These are phyloP conservation scores for Sander lucioperca DNA, from an alignment of 2,113 vertebrate genomes.

Conservation along the genomic window DNA sequence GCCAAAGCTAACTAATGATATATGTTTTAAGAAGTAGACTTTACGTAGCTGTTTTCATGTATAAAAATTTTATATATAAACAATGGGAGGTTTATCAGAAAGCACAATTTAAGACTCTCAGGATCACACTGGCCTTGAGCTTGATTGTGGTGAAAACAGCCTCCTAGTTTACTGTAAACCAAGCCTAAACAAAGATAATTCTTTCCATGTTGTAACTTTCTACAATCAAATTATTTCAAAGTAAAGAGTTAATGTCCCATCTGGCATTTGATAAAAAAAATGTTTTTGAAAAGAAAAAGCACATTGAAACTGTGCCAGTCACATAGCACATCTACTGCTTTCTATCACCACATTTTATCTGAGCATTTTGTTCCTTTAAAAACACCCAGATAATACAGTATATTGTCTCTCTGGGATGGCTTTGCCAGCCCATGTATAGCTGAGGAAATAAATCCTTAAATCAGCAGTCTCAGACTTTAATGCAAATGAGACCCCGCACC, in stretches of 20 bases:
- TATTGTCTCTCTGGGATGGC: slow-evolving; percentile 6
- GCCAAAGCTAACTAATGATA: slow-evolving; percentile 65
- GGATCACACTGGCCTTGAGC: slow-evolving; percentile 67
- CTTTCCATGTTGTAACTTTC: not conserved
- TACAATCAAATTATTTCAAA: not conserved
- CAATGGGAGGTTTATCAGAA: slow-evolving; percentile 69
- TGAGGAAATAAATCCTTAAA: slow-evolving; percentile 3
- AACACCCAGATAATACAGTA: not conserved
- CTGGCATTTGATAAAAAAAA: not conserved
- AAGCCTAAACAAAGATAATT: not conserved
- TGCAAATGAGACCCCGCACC: not conserved
- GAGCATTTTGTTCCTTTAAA: not conserved
- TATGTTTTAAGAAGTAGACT: slow-evolving; percentile 33
- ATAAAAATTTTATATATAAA: slow-evolving; percentile 36
- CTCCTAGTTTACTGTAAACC: not conserved
- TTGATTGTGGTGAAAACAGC: not conserved
- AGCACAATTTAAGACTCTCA: slow-evolving; percentile 86
- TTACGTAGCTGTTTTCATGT: slow-evolving; percentile 53
- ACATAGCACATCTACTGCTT: not conserved
- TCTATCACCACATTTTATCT: not conserved
- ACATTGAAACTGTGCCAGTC: not conserved
- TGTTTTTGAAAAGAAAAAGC: not conserved
- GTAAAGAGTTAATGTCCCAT: not conserved
- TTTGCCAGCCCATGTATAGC: slow-evolving; percentile 3
- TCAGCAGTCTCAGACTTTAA: slow-evolving; percentile 16